Conservation (phyloP, 2,888 invertebrate species). For the Volucella inanis region DNA sequence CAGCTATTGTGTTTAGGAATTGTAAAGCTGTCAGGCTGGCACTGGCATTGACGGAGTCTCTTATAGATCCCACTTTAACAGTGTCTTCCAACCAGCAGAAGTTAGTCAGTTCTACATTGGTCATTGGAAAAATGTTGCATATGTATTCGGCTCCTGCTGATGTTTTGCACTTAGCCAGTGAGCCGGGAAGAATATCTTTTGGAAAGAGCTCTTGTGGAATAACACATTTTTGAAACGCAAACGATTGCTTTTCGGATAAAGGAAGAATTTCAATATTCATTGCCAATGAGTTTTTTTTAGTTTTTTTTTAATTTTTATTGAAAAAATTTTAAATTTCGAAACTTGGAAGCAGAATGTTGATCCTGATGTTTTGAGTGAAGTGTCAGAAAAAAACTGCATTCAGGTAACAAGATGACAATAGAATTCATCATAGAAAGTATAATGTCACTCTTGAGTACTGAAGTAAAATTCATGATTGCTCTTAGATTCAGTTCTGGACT, state of each 20-base stretch:
- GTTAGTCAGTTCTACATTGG: conserved; percentile 1
- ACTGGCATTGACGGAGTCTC: neutral
- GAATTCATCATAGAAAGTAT: too few species aligned
- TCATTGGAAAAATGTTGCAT: conserved; percentile 62
- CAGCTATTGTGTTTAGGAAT: neutral
- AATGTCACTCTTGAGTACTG: too few species aligned
- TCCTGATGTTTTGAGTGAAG: neutral
- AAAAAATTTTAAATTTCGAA: neutral
- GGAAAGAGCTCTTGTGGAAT: conserved; percentile 55
- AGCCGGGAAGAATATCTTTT: conserved; percentile 29
- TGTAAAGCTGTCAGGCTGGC: conserved; percentile 41
- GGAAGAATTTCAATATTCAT: conserved; percentile 56
- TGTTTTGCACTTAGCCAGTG: conserved; percentile 50
- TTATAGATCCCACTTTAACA: conserved; percentile 32
- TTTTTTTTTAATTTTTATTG: conserved; percentile 3
- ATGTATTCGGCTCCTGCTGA: conserved; percentile 51
- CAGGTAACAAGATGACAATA: neutral
- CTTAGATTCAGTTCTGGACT: too few species aligned
- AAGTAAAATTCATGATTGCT: too few species aligned
- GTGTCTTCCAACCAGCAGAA: conserved; percentile 62
- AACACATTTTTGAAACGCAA: conserved; percentile 58
- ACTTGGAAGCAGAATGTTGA: neutral
- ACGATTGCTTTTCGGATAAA: conserved; percentile 43
- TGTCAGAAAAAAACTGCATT: conserved; percentile 8
- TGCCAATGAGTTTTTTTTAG: neutral